Conservation (phyloP, 2,113 vertebrate genomes). For the Seriola aureovittata region DNA sequence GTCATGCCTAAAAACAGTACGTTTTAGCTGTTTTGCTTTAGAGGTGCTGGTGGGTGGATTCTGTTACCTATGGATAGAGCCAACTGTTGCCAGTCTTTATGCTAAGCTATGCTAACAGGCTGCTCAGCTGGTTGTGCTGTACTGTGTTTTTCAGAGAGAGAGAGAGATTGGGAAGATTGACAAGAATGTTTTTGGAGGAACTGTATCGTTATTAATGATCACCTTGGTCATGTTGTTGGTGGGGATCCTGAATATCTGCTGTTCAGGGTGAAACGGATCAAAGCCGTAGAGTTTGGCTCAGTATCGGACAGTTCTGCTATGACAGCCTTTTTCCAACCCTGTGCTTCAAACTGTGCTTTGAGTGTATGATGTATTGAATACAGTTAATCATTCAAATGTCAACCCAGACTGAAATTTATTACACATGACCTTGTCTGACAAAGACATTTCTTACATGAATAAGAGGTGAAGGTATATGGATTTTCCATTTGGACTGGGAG, state of each 20-base stretch:
- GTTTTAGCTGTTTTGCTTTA: no score
- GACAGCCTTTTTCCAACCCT: neutral
- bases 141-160: no score
- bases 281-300: conserved; percentile 5
- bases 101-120: no score
- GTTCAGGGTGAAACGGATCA: conserved; percentile 29
- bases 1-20: no score
- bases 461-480: conserved; percentile 11
- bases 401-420: conserved; percentile 4
- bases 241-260: neutral
- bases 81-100: no score
- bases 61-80: no score
- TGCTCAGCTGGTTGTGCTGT: no score
- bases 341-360: conserved; percentile 10
- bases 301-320: neutral
- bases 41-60: no score
- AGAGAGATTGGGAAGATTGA: no score
- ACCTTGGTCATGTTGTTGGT: neutral
- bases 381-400: conserved; percentile 27
- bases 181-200: no score
- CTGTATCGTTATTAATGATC: neutral
- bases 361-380: neutral
- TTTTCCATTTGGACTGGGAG: conserved; percentile 32
- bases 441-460: conserved; percentile 3
- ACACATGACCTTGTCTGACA: conserved; percentile 3